Evolutionary conservation across 2,888 invertebrate genomes (phyloP), one percentile per base, ranked within the genome.

Genomic region (Macrophya annulata): DNA sequence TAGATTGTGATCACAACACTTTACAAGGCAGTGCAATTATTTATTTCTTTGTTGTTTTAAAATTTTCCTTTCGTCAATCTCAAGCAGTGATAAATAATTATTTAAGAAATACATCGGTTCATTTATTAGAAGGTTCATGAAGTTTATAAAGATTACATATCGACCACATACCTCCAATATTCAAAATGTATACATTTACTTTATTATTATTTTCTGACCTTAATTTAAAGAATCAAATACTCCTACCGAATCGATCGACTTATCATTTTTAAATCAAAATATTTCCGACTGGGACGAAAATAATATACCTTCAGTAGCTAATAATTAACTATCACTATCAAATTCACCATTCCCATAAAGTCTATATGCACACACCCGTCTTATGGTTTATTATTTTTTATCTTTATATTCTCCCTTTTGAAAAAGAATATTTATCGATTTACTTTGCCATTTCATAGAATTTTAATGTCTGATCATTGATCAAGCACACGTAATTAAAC

Each of bases 301-400:
- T 77, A 37, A 77, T 55, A 43, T 25, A 62, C 68, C 6, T 51
- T 31, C n/a, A 51, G 10, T 77, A 77, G 55, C 77, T 77, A 77
- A 37, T 77, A 55, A 55, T 51, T 21, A 74, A 74, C 55, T 37
- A 77, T 77, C 5, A 55, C 55, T 77, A 77, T 77, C 51, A 10
- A 59, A 81, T 81, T 62, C 40, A 81, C 62, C 81, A 59, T 21
- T 62, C 59, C 59, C 81, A 59, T 62, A 62, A 59, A 62, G 62
- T 81, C 59, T 81, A 81, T 51, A 77, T 77, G 77, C 81, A 62
- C 81, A 81, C 81, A 62, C 81, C 81, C 81, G 43, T 15, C 43
- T 43, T 43, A 62, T 62, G 51, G 37, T 21, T 21, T 62, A 43
- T 62, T 43, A n/a, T 17, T 72, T 68, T 15, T 15, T 0, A 5